phyloP scores from a whole-genome alignment of 2,113 vertebrate species.

The Sclerurus mexicanus region DNA sequence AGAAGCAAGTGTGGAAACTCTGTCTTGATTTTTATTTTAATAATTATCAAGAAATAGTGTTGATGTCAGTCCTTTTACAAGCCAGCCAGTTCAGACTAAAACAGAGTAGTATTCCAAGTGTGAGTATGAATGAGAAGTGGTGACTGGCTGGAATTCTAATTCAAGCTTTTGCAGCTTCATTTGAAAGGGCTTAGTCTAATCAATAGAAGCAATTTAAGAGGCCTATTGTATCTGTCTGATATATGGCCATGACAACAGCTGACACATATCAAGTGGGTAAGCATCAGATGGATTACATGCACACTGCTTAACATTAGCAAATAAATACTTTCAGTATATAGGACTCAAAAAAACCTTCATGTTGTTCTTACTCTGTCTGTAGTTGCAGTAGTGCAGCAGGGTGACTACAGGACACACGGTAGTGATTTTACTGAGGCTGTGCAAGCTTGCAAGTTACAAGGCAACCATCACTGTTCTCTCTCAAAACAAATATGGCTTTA shows the following conservation, averaged over 20 bases:
- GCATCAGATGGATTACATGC: not conserved
- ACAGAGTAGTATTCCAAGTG: not conserved
- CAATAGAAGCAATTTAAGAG: not conserved
- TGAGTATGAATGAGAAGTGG: not conserved
- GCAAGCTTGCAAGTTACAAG: fast-evolving
- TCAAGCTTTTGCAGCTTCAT: not conserved
- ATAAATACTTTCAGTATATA: not conserved
- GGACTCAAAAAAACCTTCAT: not conserved
- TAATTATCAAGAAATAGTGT: not conserved
- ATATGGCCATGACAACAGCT: not conserved
- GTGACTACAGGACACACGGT: not conserved
- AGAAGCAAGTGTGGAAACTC: not conserved
- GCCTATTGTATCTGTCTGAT: not conserved
- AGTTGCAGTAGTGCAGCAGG: not conserved
- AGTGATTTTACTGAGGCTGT: not conserved
- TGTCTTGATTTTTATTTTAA: not conserved
- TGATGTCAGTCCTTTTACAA: not conserved
- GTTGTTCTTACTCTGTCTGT: not conserved
- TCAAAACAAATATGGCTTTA: not conserved
- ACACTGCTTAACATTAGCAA: not conserved
- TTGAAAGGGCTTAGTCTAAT: not conserved
- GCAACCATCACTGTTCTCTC: not conserved
- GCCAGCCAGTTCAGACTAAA: not conserved
- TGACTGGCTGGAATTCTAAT: not conserved
- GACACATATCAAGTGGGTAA: not conserved